Percentiles rank a stretch among this genome's conserved stretches.
Evolutionary conservation across 2,113 vertebrate species (phyloP).

Genomic region (Pandion haliaetus): DNA sequence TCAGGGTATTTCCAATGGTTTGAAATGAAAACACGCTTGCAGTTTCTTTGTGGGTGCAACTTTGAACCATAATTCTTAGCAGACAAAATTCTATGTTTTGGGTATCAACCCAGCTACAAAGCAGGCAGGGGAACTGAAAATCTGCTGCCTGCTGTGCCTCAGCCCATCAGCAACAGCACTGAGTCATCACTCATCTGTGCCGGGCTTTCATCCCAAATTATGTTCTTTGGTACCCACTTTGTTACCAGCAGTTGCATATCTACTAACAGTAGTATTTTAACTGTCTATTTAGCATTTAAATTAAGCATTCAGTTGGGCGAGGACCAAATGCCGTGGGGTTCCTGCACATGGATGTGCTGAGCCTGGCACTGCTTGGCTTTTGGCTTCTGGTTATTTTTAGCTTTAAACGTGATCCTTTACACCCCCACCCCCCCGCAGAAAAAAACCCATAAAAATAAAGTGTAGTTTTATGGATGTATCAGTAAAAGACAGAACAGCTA

Average conservation of each 20-base stretch:
- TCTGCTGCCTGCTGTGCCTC: not conserved
- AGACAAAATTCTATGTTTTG: not conserved
- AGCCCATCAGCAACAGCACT: not conserved
- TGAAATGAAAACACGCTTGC: not conserved
- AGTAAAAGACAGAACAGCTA: not conserved
- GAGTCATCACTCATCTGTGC: rapidly evolving
- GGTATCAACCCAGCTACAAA: not conserved
- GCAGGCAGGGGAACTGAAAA: not conserved
- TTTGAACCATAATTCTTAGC: not conserved
- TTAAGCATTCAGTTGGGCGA: not conserved
- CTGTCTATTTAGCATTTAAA: not conserved
- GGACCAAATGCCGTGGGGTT: not conserved
- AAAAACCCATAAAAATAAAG: not conserved
- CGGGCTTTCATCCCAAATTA: not conserved
- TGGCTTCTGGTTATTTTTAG: not conserved
- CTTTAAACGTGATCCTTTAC: not conserved
- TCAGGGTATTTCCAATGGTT: not conserved
- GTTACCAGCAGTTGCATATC: not conserved
- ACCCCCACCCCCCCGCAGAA: too few species aligned
- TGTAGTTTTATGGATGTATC: rapidly evolving
- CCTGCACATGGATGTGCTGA: not conserved
- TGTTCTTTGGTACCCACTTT: not conserved
- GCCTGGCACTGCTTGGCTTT: not conserved
- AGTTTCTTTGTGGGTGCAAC: not conserved
- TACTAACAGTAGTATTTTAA: not conserved